Base-by-base conservation (phyloP, 2,797 vertebrate genomes). In the Moxostoma hubbsi region DNA sequence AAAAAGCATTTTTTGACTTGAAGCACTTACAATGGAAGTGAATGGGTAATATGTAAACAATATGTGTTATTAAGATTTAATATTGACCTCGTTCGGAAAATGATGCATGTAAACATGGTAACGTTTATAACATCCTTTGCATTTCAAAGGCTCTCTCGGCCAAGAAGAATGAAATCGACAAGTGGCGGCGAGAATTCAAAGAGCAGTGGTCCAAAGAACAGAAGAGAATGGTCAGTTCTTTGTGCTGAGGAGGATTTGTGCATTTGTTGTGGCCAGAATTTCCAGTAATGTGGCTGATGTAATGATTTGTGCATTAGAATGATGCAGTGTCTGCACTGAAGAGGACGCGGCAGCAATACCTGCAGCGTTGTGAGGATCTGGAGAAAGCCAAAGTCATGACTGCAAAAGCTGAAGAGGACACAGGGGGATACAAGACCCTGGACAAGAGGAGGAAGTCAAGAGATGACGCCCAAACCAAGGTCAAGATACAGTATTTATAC, bases 181-280 rank as follows among this genome's bases (percentile, higher is more conserved):
- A 96, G 77, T 97, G 96, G 95, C 90, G 97, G 74, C 93, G 96
- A 75, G 97, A 98, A 84, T 98, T 98, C 90, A 97, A 98, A 86
- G 97, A 98, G 45, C 96, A 98, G 77, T 99, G 97, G 97, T 81
- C 89, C 4, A 94, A 85, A 83, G 93, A 95, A 65, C 96, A 96
- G 85, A 96, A 93, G 82, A 94, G 87, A 83, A 98, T 97, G 97
- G 97, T 98, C 85, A 85, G 92, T 89, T 71, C 45, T 50, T 75
- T 15, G 18, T 76, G 0, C 50, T 81, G 16, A 11, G 57, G 11
- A 46, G n/a, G 8, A 47, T 69, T 0, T 59, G 12, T 36, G 46
- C 6, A 7, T 54, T 24, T 74, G 9, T 16, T 64, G n/a, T 7
- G 45, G 15, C 9, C 10, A 58, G 12, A 49, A 45, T 9, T 49